Conservation (phyloP, 2,113 vertebrate species). For the Rhabdomys dilectus region DNA sequence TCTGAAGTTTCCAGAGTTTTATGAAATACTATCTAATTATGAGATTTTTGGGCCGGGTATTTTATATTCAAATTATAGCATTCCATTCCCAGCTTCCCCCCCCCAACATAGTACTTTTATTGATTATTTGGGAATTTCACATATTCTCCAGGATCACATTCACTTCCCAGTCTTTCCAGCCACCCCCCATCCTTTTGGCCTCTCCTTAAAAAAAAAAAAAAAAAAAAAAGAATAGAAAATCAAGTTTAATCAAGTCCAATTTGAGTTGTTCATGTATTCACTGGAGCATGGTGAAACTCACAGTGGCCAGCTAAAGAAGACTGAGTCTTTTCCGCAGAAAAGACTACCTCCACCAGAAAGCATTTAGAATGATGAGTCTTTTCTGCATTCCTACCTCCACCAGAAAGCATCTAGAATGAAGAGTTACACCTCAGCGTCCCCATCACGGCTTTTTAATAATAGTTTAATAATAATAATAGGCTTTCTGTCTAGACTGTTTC, state of each 20-base stretch:
- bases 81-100: fast-evolving
- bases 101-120: neutral
- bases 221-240: neutral
- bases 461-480: too few species aligned
- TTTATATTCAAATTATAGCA: neutral
- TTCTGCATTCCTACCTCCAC: neutral
- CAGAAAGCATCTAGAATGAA: neutral
- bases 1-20: neutral
- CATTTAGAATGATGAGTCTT: neutral
- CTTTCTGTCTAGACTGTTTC: neutral
- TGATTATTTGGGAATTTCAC: neutral
- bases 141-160: neutral
- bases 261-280: neutral
- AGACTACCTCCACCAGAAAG: neutral
- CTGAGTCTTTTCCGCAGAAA: neutral
- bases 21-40: neutral
- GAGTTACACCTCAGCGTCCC: neutral
- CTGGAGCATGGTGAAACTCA: neutral
- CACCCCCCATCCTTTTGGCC: too few species aligned
- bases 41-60: neutral
- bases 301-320: neutral
- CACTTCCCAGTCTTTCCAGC: neutral
- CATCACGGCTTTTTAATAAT: neutral
- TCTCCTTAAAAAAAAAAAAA: too few species aligned
- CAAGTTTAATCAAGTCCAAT: neutral